phyloP scores from a whole-genome alignment of 2,113 vertebrate genomes.

The Chrysemys picta region DNA sequence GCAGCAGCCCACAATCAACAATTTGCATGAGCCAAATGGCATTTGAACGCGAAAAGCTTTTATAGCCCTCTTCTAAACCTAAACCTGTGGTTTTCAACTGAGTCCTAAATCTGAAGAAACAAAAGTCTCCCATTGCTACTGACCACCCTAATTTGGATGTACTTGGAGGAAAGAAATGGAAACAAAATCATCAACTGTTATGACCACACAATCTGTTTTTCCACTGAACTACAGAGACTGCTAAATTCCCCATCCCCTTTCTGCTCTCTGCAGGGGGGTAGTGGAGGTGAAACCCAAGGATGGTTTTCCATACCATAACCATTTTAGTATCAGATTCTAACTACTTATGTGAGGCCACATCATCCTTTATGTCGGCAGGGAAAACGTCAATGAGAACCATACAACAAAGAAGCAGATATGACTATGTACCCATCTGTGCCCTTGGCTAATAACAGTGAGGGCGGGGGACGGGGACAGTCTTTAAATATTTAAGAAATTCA shows the following conservation, averaged over 20 bases:
- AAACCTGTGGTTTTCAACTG: neutral
- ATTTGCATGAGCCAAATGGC: neutral
- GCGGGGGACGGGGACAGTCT: fast-evolving
- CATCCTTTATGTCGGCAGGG: neutral
- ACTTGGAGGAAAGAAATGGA: neutral
- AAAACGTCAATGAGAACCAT: neutral
- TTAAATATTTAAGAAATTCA: neutral
- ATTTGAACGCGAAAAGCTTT: neutral
- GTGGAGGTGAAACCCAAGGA: neutral
- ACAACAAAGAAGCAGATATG: neutral
- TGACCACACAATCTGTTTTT: neutral
- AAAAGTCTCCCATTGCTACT: neutral
- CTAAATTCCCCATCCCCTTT: neutral
- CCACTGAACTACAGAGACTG: neutral
- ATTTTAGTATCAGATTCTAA: neutral
- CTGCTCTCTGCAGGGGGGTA: neutral
- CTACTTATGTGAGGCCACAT: neutral
- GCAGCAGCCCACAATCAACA: neutral
- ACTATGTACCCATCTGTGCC: neutral
- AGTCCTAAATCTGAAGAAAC: neutral
- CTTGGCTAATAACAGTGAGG: fast-evolving
- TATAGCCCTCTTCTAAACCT: neutral
- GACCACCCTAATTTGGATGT: neutral
- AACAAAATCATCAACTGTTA: neutral
- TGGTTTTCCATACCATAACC: neutral